Evolutionary conservation across 2,113 vertebrate genomes (phyloP).

Genomic region (Andinoacara biseriatus): DNA sequence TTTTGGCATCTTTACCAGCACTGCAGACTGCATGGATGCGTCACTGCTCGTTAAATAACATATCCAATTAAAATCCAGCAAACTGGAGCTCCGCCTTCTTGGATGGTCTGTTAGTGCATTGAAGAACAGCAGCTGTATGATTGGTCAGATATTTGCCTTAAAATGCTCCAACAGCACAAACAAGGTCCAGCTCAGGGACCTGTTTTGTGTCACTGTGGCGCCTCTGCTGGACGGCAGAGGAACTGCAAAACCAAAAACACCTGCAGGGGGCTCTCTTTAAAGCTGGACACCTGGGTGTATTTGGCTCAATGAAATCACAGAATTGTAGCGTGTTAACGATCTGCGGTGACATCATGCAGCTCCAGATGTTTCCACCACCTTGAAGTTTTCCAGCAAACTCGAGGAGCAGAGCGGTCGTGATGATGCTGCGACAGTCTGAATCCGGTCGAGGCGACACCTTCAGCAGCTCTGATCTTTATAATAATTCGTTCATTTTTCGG

Average conservation of each 20-base stretch:
- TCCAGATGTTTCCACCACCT: too few species aligned
- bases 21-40: too few species aligned
- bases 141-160: neutral
- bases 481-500: neutral
- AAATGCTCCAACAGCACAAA: neutral
- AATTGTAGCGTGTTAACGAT: neutral
- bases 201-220: too few species aligned
- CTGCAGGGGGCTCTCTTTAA: neutral
- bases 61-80: neutral
- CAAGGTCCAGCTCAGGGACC: neutral
- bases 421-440: rapidly evolving
- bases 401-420: too few species aligned
- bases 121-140: neutral
- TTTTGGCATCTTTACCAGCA: too few species aligned
- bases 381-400: too few species aligned
- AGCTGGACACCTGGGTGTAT: neutral
- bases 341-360: neutral
- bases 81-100: neutral
- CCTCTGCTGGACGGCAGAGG: neutral
- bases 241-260: neutral
- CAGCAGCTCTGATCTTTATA: too few species aligned
- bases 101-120: rapidly evolving
- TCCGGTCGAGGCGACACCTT: neutral
- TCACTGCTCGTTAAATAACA: neutral
- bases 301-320: rapidly evolving